Percentiles rank a stretch among this genome's conserved stretches.
Evolutionary conservation across 2,888 invertebrate species (phyloP).

Genomic region (Idaea straminata): DNA sequence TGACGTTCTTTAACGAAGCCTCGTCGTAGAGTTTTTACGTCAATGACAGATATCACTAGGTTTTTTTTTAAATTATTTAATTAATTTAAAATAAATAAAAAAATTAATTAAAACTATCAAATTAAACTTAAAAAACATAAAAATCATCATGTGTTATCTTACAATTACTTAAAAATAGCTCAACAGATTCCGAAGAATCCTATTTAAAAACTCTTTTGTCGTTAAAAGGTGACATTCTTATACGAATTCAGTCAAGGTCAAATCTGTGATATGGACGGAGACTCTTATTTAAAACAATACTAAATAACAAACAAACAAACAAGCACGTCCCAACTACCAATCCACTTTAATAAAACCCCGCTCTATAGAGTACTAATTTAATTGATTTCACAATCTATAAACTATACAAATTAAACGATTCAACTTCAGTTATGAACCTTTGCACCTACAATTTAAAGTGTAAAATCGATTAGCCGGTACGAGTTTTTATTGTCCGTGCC

Average conservation of each 20-base stretch:
- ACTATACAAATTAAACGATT: constrained; percentile 9
- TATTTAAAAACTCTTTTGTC: too few relatives aligned
- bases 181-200: too few relatives aligned
- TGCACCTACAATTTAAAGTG: constrained; percentile 18
- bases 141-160: too few relatives aligned
- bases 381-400: constrained; percentile 60
- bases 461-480: constrained; percentile 22
- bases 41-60: too few relatives aligned
- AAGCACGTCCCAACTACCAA: neutral
- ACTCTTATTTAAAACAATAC: neutral
- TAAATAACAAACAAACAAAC: neutral
- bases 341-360: constrained; percentile 40
- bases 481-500: constrained; percentile 20
- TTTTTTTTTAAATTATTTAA: too few relatives aligned
- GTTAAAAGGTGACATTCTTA: too few relatives aligned
- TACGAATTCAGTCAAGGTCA: neutral
- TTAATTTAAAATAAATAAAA: too few relatives aligned
- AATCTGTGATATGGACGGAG: neutral
- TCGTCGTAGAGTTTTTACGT: too few relatives aligned
- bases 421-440: constrained; percentile 20
- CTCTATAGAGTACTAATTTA: constrained; percentile 54
- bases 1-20: too few relatives aligned
- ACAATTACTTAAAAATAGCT: too few relatives aligned
- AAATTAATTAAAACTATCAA: too few relatives aligned
- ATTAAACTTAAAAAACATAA: too few relatives aligned